These are phyloP conservation scores for Embidobia sp. DNA, from an alignment of 2,888 invertebrate species.

Conservation along the genomic window DNA sequence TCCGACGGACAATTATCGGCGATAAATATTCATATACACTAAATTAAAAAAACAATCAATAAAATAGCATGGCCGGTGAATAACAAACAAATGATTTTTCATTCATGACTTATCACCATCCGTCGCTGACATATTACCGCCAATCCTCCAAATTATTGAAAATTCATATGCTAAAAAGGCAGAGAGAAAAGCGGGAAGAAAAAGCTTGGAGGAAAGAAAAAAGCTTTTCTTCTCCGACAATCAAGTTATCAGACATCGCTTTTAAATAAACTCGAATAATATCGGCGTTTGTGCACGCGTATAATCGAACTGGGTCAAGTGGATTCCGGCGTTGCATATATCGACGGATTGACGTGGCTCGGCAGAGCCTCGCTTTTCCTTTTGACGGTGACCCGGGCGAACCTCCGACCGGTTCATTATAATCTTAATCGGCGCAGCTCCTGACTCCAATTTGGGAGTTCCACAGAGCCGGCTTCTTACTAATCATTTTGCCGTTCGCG, in stretches of 20 bases:
- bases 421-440: neutral
- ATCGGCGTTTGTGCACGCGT: conserved; percentile 8
- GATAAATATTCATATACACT: too few relatives aligned
- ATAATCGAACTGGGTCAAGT: conserved; percentile 44
- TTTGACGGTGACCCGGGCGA: conserved; percentile 28
- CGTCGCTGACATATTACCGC: too few relatives aligned
- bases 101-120: too few relatives aligned
- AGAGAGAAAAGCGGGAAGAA: neutral
- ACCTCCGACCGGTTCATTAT: too few relatives aligned
- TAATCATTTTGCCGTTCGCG: too few relatives aligned
- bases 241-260: conserved; percentile 11
- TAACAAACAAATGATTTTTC: too few relatives aligned
- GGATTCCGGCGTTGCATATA: conserved; percentile 30
- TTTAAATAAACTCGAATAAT: conserved; percentile 28
- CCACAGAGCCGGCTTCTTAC: too few relatives aligned
- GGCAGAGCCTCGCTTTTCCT: conserved; percentile 1
- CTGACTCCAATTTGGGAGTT: conserved; percentile 33
- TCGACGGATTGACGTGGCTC: conserved; percentile 37
- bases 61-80: too few relatives aligned
- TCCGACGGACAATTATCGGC: too few relatives aligned
- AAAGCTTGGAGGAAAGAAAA: neutral
- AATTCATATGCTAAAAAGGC: too few relatives aligned
- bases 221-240: neutral
- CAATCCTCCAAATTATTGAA: too few relatives aligned
- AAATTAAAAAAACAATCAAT: too few relatives aligned